Percentiles rank a stretch among this genome's conserved stretches.
Evolutionary conservation across 2,888 invertebrate species (phyloP).

Genomic region (Agriopis leucophaearia): DNA sequence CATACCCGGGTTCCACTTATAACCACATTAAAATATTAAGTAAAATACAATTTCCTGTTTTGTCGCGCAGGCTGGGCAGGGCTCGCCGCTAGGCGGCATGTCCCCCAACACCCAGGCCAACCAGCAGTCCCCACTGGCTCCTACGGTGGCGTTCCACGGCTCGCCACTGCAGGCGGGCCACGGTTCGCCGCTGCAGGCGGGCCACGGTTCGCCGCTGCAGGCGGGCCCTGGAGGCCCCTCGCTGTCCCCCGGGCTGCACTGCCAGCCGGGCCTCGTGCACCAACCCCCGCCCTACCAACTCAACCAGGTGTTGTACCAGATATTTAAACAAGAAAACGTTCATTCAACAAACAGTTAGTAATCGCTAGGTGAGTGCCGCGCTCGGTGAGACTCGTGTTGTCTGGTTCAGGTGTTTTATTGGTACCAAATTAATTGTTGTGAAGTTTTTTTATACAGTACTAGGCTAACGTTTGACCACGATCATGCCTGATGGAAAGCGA

Average conservation of each 20-base stretch:
- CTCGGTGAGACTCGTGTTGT: not conserved
- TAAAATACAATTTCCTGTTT: not conserved
- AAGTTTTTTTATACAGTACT: no score
- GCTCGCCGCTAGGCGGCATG: conserved; percentile 40
- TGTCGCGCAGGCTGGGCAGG: conserved; percentile 12
- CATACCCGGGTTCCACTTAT: no score
- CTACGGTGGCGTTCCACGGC: conserved; percentile 24
- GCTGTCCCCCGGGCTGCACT: conserved; percentile 11
- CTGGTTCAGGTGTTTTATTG: not conserved
- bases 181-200: conserved; percentile 11
- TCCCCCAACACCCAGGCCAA: conserved; percentile 40
- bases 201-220: conserved; percentile 7
- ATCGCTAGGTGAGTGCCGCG: conserved; percentile 4
- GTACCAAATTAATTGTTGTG: not conserved
- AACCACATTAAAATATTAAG: no score
- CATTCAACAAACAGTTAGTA: conserved; percentile 4
- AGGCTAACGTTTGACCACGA: no score
- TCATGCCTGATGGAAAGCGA: no score
- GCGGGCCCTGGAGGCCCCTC: conserved; percentile 15
- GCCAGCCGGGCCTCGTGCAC: conserved; percentile 15
- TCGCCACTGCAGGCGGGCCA: conserved; percentile 14
- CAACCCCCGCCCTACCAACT: conserved; percentile 21
- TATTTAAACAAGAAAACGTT: conserved; percentile 5
- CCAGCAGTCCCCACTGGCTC: conserved; percentile 39
- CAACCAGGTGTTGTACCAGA: conserved; percentile 31